phyloP scores from a whole-genome alignment of 2,113 vertebrate genomes.

The Barbus barbus region DNA sequence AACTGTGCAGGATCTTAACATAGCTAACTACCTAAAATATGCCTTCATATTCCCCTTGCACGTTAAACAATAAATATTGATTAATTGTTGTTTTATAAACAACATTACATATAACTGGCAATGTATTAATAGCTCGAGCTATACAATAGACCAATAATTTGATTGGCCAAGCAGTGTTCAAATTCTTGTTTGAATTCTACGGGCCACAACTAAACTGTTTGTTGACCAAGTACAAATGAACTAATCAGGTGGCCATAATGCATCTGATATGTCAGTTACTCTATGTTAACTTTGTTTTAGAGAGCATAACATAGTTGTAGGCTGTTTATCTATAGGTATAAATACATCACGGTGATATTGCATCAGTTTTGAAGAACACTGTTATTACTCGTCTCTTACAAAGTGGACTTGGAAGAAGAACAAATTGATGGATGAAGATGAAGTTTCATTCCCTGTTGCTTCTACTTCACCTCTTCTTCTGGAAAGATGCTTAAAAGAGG shows the following conservation, averaged over 20 bases:
- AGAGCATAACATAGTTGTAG: neutral
- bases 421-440: constrained; percentile 12
- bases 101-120: neutral
- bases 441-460: neutral
- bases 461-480: neutral
- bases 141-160: neutral
- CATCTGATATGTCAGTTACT: neutral
- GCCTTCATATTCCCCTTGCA: neutral
- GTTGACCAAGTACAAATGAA: neutral
- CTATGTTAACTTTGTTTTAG: neutral
- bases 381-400: neutral
- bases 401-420: neutral
- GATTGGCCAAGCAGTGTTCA: neutral
- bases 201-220: neutral
- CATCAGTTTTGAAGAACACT: neutral
- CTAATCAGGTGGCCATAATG: too few species aligned
- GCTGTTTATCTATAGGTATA: neutral
- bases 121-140: neutral
- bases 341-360: neutral
- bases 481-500: neutral
- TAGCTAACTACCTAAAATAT: neutral
- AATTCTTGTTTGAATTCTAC: neutral
- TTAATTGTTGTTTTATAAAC: neutral
- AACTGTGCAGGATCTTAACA: neutral
- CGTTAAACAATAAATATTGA: neutral